Evolutionary conservation across 2,797 vertebrate genomes (phyloP).

Genomic region (Rhinoraja longicauda): DNA sequence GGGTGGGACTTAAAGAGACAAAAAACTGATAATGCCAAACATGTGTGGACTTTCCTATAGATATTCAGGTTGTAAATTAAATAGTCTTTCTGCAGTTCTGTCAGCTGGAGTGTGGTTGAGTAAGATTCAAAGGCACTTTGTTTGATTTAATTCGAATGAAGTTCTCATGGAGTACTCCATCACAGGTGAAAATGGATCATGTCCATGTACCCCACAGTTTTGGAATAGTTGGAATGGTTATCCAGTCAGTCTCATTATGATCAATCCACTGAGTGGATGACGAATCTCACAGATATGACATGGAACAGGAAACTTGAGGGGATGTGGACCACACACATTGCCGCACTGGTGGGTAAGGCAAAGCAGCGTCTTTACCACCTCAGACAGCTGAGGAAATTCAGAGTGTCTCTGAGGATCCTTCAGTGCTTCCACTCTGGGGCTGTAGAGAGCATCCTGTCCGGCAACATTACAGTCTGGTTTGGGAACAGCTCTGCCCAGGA

Average conservation of each 20-base stretch:
- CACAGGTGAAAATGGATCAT: neutral
- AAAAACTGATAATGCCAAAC: neutral
- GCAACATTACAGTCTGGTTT: too few relatives aligned
- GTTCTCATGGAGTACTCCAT: neutral
- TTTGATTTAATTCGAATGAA: slow-evolving; percentile 23
- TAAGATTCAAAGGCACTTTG: neutral
- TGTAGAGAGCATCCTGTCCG: too few relatives aligned
- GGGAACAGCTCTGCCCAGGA: too few relatives aligned
- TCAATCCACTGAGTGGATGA: neutral
- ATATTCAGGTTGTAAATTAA: neutral
- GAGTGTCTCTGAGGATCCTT: too few relatives aligned
- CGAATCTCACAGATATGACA: neutral
- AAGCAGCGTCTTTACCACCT: too few relatives aligned
- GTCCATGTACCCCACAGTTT: neutral
- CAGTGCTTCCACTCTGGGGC: too few relatives aligned
- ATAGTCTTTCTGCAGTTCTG: neutral
- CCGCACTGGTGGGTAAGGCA: too few relatives aligned
- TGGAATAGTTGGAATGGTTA: neutral
- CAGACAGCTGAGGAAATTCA: too few relatives aligned
- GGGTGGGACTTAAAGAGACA: neutral
- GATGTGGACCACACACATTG: too few relatives aligned
- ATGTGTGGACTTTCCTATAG: neutral
- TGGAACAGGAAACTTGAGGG: neutral
- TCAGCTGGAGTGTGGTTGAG: neutral
- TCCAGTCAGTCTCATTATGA: neutral